These are phyloP conservation scores for Apis florea DNA, from an alignment of 1,140 invertebrate genomes.

Conservation along the genomic window DNA sequence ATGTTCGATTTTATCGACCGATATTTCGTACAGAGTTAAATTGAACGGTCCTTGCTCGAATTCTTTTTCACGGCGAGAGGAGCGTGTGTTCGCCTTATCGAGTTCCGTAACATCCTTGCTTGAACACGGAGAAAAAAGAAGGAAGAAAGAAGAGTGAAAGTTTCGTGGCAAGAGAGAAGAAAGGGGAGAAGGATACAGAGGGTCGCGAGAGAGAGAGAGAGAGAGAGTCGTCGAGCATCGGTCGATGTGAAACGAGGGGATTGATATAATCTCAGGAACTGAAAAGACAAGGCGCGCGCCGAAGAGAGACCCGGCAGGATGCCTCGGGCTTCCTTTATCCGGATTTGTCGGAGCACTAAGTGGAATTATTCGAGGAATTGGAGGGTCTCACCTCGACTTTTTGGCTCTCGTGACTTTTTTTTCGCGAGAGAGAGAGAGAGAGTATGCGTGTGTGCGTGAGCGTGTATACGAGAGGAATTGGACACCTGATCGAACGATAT, in stretches of 20 bases:
- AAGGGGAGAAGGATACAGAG: not conserved
- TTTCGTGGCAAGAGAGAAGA: not conserved
- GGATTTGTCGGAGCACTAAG: slow-evolving; percentile 61
- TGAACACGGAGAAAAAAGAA: too few species aligned
- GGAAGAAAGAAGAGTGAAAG: too few species aligned
- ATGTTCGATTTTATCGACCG: slow-evolving; percentile 20
- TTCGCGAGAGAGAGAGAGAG: not conserved
- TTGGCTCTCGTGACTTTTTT: slow-evolving; percentile 28
- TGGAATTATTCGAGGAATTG: slow-evolving; percentile 77
- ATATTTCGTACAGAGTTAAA: not conserved
- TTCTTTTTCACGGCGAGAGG: not conserved
- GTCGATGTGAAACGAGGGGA: slow-evolving; percentile 58
- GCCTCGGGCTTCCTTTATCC: slow-evolving; percentile 39
- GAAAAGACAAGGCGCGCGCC: slow-evolving; percentile 41
- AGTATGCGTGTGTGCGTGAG: too few species aligned
- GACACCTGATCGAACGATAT: slow-evolving; percentile 10
- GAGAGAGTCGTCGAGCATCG: not conserved
- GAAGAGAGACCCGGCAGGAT: slow-evolving; percentile 3
- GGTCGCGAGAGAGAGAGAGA: too few species aligned
- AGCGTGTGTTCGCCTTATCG: not conserved
- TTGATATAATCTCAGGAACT: slow-evolving; percentile 70
- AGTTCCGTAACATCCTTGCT: not conserved
- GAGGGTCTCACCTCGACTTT: slow-evolving; percentile 52
- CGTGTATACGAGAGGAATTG: not conserved
- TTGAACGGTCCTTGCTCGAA: not conserved